Conservation (phyloP, 2,888 invertebrate genomes). For the Tenthredo distinguenda region DNA sequence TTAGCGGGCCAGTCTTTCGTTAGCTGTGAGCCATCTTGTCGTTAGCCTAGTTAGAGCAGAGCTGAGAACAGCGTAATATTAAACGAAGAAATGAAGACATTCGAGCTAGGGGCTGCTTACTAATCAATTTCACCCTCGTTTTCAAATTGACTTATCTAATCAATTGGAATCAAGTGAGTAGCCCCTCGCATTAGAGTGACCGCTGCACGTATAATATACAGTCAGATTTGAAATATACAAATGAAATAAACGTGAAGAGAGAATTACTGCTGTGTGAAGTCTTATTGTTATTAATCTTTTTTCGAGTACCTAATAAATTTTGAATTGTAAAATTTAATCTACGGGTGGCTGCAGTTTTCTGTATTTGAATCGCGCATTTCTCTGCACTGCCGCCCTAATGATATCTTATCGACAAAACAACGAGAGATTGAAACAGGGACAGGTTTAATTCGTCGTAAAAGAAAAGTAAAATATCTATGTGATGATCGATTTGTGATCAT, state of each 20-base stretch:
- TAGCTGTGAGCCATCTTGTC: conserved; percentile 37
- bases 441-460: conserved; percentile 4
- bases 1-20: conserved; percentile 30
- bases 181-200: neutral
- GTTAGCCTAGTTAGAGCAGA: conserved; percentile 46
- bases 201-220: neutral
- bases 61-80: conserved; percentile 28
- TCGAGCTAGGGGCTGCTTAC: neutral
- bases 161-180: neutral
- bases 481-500: neutral
- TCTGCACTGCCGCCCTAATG: conserved; percentile 3
- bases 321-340: neutral
- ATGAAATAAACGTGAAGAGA: neutral
- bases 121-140: neutral
- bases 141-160: neutral
- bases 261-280: neutral
- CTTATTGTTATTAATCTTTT: conserved; percentile 23
- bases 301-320: neutral
- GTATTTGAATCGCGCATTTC: neutral
- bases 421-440: conserved; percentile 32
- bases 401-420: conserved; percentile 40
- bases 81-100: neutral
- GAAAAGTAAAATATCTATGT: conserved; percentile 26
- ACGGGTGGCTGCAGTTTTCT: neutral
- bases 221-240: neutral